Percentiles rank a stretch among this genome's conserved stretches.
These are phyloP conservation scores for Nibea coibor DNA, from an alignment of 2,113 vertebrate genomes.

Conservation along the genomic window DNA sequence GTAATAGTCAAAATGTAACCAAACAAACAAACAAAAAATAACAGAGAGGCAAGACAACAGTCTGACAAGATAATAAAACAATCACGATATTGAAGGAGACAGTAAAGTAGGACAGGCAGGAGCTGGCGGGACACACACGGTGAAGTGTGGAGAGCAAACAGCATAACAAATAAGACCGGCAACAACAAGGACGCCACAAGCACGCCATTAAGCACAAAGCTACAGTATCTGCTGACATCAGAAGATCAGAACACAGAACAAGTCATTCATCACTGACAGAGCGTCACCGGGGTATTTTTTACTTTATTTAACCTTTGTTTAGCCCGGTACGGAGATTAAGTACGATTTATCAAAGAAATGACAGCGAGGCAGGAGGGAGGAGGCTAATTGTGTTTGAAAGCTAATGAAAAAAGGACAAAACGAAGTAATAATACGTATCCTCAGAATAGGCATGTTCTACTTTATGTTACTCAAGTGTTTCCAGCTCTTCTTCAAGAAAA, in stretches of 20 bases:
- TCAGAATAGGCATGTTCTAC: background rate
- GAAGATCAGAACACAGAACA: background rate
- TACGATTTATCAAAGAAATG: background rate
- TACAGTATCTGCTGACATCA: conserved; percentile 32
- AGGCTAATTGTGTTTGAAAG: background rate
- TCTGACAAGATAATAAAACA: conserved; percentile 23
- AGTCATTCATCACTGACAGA: background rate
- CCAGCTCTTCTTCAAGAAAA: no score
- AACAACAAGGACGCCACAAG: conserved; percentile 36
- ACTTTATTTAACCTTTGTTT: conserved; percentile 10
- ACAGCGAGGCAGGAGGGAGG: background rate
- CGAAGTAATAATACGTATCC: background rate
- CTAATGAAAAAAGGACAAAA: background rate
- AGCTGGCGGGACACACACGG: conserved; percentile 18
- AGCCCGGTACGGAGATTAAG: background rate
- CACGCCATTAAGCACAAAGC: conserved; percentile 27
- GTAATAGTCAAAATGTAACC: background rate
- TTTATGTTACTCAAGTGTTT: background rate
- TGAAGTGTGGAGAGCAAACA: conserved; percentile 39
- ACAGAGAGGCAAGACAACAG: background rate
- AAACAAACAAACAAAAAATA: background rate
- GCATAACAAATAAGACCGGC: conserved; percentile 52
- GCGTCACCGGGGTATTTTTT: background rate
- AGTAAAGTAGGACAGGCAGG: conserved; percentile 39
- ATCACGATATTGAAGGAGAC: conserved; percentile 32